Evolutionary conservation across 2,113 vertebrate species (phyloP).

Genomic region (Athene noctua): DNA sequence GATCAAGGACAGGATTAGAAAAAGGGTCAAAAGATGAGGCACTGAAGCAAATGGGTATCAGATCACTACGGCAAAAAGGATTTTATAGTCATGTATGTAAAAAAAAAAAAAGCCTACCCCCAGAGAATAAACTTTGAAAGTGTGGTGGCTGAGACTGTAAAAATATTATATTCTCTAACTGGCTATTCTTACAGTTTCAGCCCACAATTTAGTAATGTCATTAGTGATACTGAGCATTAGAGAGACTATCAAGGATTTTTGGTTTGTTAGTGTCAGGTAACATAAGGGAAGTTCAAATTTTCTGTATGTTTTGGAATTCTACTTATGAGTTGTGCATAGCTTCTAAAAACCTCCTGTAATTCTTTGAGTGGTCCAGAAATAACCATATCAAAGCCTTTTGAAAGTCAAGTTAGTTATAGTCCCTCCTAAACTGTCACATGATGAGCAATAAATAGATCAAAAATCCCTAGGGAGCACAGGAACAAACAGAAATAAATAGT

Average conservation of each 20-base stretch:
- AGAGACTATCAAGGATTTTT: neutral
- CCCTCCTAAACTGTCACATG: conserved; percentile 13
- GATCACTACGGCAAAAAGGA: neutral
- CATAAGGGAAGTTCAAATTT: neutral
- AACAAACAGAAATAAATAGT: conserved; percentile 18
- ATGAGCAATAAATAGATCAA: conserved; percentile 45
- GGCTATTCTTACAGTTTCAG: neutral
- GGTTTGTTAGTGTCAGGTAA: neutral
- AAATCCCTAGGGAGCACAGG: neutral
- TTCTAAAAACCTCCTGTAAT: neutral
- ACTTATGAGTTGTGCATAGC: neutral
- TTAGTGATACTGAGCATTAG: neutral
- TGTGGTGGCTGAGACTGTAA: neutral
- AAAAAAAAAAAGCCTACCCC: neutral
- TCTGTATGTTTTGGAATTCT: neutral
- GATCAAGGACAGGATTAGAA: neutral
- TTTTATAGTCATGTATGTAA: neutral
- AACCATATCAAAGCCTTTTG: conserved; percentile 46
- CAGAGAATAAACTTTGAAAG: neutral
- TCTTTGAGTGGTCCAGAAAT: conserved; percentile 27
- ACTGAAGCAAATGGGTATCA: neutral
- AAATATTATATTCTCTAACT: neutral
- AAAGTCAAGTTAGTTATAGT: conserved; percentile 47
- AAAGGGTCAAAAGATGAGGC: neutral
- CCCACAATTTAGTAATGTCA: neutral